Base-by-base conservation (phyloP, 2,113 vertebrate species). In the Pagrus major region DNA sequence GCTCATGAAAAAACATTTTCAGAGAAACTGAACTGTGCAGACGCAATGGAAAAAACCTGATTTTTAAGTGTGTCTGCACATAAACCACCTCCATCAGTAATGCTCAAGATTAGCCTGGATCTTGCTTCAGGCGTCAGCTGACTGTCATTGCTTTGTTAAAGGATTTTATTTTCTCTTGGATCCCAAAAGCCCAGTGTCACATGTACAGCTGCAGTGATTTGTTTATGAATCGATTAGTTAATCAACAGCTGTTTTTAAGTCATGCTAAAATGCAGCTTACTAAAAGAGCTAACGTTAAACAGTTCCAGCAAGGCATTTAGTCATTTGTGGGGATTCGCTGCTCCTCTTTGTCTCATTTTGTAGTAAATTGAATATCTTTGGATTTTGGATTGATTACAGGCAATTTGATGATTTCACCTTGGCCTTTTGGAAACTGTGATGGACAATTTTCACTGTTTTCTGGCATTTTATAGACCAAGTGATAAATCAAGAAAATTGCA, bases 111-210 rank as follows among this genome's bases (percentile, higher is more conserved):
- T 44, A 68, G 72, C 21, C 49, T 59, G 56, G 41, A 42, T 72
- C 69, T 58, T 41, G 44, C 35, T 47, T 54, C 31, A 27, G 65
- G 54, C 18, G 12, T 84, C 85, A 83, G 72, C 47, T 85, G 83
- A 80, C 65, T 51, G 42, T 71, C 56, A 58, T 23, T 47, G 64
- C 58, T 59, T 29, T n/a, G n/a, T n/a, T n/a, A n/a, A n/a, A n/a
- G n/a, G n/a, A n/a, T n/a, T n/a, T n/a, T n/a, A n/a, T n/a, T 35
- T 37, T 21, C 7, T 9, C 14, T 49, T 29, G 21, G 0, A 49
- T 3, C 25, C 12, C 18, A 29, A 47, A 63, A 60, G 46, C 4
- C 10, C 7, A 15, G 14, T 35, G 29, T 74, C 39, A 46, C 41
- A 33, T 55, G 14, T 31, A 23, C 8, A 65, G 33, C 29, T 31